phyloP scores from a whole-genome alignment of 2,888 invertebrate species.

The Drosophila siamana region DNA sequence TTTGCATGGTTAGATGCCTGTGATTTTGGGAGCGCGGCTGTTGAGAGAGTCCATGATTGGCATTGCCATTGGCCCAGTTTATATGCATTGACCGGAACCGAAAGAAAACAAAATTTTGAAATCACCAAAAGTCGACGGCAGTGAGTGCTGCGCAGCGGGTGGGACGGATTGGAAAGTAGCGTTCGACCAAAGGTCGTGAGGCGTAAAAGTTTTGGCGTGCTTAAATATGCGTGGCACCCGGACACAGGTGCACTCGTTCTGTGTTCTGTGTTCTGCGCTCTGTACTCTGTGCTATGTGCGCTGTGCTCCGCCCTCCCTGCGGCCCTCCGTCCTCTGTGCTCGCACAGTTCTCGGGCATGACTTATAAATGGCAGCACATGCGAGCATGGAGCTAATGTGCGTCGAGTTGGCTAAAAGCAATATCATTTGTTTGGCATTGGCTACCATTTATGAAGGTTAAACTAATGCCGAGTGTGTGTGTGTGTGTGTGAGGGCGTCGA shows the following conservation, averaged over 20 bases:
- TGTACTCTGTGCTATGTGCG: no score
- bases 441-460: slow-evolving; percentile 42
- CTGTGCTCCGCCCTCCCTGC: background rate
- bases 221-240: slow-evolving; percentile 71
- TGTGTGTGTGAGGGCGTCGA: background rate
- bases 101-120: slow-evolving; percentile 50
- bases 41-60: slow-evolving; percentile 14
- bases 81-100: slow-evolving; percentile 58
- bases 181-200: slow-evolving; percentile 38
- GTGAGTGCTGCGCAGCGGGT: background rate
- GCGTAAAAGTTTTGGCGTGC: slow-evolving; percentile 55
- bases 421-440: slow-evolving; percentile 47
- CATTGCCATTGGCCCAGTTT: slow-evolving; percentile 47
- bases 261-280: background rate
- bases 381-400: slow-evolving; percentile 43
- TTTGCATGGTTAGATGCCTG: slow-evolving; percentile 62
- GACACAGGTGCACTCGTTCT: slow-evolving; percentile 65
- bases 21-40: slow-evolving; percentile 52
- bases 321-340: background rate
- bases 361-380: slow-evolving; percentile 58
- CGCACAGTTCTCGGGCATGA: slow-evolving; percentile 27
- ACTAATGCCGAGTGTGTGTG: slow-evolving; percentile 17
- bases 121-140: slow-evolving; percentile 14
- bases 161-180: background rate
- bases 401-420: slow-evolving; percentile 48